A percentile compares a stretch with the other conserved stretches of the same genome.
phyloP scores from a whole-genome alignment of 64 coral and sea anemone species.

The Actinia equina region DNA sequence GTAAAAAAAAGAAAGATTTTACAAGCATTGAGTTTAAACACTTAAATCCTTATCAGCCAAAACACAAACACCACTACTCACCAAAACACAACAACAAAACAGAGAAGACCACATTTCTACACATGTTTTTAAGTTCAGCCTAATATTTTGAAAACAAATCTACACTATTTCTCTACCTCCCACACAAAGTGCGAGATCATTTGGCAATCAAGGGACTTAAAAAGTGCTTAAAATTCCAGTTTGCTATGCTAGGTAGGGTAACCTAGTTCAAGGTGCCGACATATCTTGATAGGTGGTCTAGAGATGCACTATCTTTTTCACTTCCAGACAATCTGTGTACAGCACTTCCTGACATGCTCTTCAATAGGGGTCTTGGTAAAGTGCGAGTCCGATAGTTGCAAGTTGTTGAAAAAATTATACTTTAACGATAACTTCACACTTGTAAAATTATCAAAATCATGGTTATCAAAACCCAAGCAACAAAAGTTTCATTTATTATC shows the following conservation, averaged over 20 bases:
- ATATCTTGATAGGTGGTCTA: not conserved
- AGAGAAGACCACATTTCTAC: not conserved
- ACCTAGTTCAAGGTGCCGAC: not conserved
- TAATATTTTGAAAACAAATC: conserved; percentile 2
- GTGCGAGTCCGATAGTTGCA: too few species aligned
- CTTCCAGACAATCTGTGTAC: not conserved
- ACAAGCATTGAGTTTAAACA: not conserved
- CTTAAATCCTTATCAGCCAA: not conserved
- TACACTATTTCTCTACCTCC: not conserved
- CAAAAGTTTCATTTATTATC: too few species aligned
- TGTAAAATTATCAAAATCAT: too few species aligned
- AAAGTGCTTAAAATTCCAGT: not conserved
- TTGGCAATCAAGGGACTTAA: not conserved
- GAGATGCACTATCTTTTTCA: not conserved
- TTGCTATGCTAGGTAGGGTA: not conserved
- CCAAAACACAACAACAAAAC: not conserved
- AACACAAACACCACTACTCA: not conserved
- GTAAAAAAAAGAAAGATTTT: not conserved
- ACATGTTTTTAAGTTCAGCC: not conserved
- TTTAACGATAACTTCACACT: too few species aligned
- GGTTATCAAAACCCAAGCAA: too few species aligned
- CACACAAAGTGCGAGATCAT: not conserved
- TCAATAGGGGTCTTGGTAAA: too few species aligned
- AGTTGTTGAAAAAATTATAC: too few species aligned
- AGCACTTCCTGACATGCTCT: not conserved